Conservation (phyloP, 2,888 invertebrate genomes). For the Aethes cnicana region DNA sequence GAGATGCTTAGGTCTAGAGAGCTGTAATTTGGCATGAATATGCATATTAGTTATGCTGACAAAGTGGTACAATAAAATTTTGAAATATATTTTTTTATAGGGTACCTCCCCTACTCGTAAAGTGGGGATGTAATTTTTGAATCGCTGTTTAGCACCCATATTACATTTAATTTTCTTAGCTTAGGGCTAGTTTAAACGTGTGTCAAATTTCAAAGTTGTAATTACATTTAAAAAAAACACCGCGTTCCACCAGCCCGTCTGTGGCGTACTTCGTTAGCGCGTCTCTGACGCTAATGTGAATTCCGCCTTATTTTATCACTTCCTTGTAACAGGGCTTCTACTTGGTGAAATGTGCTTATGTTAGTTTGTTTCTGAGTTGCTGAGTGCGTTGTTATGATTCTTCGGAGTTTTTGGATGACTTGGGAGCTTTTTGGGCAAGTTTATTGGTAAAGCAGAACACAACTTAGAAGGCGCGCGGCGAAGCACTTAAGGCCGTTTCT, state of each 20-base stretch:
- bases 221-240: constrained; percentile 34
- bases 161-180: not conserved
- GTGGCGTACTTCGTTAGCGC: constrained; percentile 43
- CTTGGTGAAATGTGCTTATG: constrained; percentile 30
- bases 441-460: no score
- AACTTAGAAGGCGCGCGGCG: no score
- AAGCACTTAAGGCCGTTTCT: no score
- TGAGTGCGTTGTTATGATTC: constrained; percentile 19
- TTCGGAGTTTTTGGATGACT: not conserved
- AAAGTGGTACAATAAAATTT: no score
- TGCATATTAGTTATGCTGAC: no score
- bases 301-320: constrained; percentile 59
- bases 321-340: constrained; percentile 46
- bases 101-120: no score
- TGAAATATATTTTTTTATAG: not conserved
- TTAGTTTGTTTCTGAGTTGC: constrained; percentile 9
- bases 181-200: no score
- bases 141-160: not conserved
- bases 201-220: no score
- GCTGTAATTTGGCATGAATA: no score
- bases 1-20: no score
- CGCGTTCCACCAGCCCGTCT: constrained; percentile 46
- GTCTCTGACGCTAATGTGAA: constrained; percentile 52
- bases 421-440: no score
- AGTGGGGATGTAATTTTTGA: no score